Conservation (phyloP, 2,113 vertebrate genomes). For the Ptilorrhoa leucosticta region DNA sequence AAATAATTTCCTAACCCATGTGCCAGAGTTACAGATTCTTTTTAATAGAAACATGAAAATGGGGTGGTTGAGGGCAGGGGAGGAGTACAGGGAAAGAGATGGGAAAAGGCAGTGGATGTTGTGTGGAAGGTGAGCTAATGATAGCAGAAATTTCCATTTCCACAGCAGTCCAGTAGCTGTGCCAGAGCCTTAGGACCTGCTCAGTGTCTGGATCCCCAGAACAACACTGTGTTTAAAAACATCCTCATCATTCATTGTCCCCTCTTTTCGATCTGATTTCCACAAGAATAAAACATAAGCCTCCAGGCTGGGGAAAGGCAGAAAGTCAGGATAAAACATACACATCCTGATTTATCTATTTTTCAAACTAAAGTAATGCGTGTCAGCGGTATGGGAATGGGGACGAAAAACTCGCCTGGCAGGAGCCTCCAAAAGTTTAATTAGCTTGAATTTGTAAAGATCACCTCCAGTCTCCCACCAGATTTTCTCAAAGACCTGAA, state of each 20-base stretch:
- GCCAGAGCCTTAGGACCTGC: background rate
- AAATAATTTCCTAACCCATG: background rate
- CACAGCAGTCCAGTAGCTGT: background rate
- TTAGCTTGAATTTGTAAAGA: background rate
- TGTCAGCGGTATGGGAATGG: background rate
- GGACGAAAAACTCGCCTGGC: rapidly evolving
- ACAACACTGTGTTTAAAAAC: background rate
- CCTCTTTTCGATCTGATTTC: background rate
- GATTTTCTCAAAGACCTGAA: background rate
- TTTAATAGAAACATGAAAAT: background rate
- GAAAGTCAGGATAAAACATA: background rate
- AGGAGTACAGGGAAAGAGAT: background rate
- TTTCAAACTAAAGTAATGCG: background rate
- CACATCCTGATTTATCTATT: background rate
- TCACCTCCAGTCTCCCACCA: background rate
- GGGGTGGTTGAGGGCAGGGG: rapidly evolving
- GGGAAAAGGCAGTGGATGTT: background rate
- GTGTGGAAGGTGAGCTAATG: background rate
- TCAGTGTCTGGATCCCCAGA: background rate
- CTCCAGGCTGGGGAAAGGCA: background rate
- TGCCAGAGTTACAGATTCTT: background rate
- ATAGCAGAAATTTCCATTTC: background rate
- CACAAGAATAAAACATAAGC: background rate
- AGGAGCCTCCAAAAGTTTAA: background rate
- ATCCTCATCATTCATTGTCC: rapidly evolving